These are phyloP conservation scores for Scaptomyza parva DNA, from an alignment of 2,888 invertebrate species.

Conservation along the genomic window DNA sequence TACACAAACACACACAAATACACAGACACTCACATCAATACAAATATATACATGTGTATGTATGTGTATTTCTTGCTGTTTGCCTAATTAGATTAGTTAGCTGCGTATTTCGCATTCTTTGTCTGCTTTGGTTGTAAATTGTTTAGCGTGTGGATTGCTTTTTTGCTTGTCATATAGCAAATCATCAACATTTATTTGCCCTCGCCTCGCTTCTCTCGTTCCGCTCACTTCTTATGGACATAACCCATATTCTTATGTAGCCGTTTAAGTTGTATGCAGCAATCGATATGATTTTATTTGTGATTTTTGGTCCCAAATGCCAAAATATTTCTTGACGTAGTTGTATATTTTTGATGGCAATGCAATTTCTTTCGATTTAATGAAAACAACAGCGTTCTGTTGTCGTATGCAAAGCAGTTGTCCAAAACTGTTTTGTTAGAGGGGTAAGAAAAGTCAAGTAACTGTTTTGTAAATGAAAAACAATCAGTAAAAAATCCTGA, in stretches of 20 bases:
- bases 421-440: constrained; percentile 18
- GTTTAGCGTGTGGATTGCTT: constrained; percentile 22
- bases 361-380: constrained; percentile 44
- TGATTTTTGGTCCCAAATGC: constrained; percentile 35
- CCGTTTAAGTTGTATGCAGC: constrained; percentile 12
- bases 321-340: constrained; percentile 18
- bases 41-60: not conserved
- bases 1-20: constrained; percentile 21
- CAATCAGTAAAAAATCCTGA: no score
- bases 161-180: constrained; percentile 38
- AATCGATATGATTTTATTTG: constrained; percentile 20
- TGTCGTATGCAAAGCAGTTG: constrained; percentile 20
- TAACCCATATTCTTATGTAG: constrained; percentile 4
- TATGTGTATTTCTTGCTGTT: constrained; percentile 36
- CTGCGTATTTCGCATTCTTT: constrained; percentile 56
- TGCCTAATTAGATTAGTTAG: constrained; percentile 79
- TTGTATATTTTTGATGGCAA: constrained; percentile 22
- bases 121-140: constrained; percentile 31
- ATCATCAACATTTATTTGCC: not conserved
- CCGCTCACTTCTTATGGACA: not conserved
- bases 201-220: no score
- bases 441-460: not conserved
- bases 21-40: no score
- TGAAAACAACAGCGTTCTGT: constrained; percentile 45
- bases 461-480: not conserved